A percentile compares a stretch with the other conserved stretches of the same genome.
These are phyloP conservation scores for Henricia sp. DNA, from an alignment of 53 echinoderm and acorn worm species.

Conservation along the genomic window DNA sequence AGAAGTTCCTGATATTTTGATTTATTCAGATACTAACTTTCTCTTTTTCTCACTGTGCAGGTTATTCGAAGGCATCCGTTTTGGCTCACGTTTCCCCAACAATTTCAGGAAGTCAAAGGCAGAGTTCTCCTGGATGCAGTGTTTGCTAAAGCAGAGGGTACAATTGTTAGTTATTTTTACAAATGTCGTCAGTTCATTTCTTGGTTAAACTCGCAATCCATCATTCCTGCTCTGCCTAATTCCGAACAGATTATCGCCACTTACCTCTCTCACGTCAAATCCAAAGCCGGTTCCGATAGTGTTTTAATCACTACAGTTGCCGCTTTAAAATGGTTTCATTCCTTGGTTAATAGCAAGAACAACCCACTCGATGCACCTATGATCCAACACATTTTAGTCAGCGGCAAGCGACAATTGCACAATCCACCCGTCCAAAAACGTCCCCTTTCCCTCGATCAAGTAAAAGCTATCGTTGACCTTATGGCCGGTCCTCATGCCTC, in stretches of 20 bases:
- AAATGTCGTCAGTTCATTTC: background rate
- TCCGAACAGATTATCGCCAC: background rate
- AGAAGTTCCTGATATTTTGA: too few species aligned
- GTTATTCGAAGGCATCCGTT: background rate
- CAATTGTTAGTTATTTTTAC: background rate
- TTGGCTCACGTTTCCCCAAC: background rate
- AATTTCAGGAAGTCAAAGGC: background rate
- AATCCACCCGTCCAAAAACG: conserved; percentile 10
- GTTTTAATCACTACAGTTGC: background rate
- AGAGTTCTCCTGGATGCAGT: background rate
- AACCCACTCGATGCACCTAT: conserved; percentile 18
- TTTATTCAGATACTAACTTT: too few species aligned
- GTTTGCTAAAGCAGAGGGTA: conserved; percentile 12
- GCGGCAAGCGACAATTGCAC: background rate
- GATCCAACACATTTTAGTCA: background rate
- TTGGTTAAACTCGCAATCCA: background rate
- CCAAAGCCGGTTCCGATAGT: background rate
- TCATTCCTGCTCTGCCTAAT: background rate
- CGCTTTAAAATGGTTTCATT: background rate
- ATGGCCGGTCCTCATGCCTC: background rate
- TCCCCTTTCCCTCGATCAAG: too few species aligned
- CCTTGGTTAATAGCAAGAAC: background rate
- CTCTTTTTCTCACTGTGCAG: too few species aligned
- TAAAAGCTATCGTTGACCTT: background rate
- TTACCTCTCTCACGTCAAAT: background rate